phyloP scores from a whole-genome alignment of 1,140 invertebrate genomes.

The Hormaphis cornu region DNA sequence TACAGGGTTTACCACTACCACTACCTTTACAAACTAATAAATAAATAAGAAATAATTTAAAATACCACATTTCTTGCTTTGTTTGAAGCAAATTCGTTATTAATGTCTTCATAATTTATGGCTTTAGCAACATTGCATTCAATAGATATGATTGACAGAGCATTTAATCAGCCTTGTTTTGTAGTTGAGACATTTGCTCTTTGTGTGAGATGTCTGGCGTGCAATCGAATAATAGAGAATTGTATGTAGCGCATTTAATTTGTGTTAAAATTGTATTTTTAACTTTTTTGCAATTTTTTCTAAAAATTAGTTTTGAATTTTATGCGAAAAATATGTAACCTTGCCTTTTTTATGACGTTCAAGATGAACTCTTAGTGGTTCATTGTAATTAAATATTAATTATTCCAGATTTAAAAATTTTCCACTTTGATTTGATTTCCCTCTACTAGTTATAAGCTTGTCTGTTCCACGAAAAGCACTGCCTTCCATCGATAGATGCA shows the following conservation, averaged over 20 bases:
- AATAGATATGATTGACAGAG: no score
- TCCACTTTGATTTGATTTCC: background rate
- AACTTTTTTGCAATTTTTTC: slow-evolving; percentile 12
- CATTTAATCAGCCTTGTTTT: no score
- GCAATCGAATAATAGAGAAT: background rate
- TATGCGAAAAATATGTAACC: background rate
- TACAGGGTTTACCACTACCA: no score
- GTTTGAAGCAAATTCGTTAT: no score
- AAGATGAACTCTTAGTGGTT: background rate
- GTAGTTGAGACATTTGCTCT: slow-evolving; percentile 32
- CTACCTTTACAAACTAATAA: no score
- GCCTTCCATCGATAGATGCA: background rate
- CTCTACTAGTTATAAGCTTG: background rate
- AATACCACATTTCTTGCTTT: no score
- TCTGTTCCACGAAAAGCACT: background rate
- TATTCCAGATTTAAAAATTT: background rate
- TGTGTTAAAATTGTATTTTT: slow-evolving; percentile 26
- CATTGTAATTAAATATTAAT: background rate
- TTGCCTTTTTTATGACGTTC: background rate
- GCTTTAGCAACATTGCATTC: no score
- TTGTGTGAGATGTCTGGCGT: slow-evolving; percentile 27
- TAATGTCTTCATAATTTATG: no score
- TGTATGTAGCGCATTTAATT: background rate
- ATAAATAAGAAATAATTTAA: no score
- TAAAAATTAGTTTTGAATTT: background rate